Conservation (phyloP, 2,888 invertebrate genomes). For the Parnassius mnemosyne region DNA sequence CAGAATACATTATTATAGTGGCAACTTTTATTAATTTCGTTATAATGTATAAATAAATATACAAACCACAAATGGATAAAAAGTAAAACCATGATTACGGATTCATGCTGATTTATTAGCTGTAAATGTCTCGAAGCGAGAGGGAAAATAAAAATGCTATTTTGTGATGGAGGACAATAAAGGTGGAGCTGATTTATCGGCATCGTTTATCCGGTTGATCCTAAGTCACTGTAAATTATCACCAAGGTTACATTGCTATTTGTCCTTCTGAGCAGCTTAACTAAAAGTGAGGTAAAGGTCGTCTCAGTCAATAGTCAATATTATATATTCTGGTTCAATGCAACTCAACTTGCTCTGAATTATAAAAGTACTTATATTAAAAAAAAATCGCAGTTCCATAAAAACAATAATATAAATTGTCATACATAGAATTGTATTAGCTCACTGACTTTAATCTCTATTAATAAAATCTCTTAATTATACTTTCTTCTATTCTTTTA, state of each 20-base stretch:
- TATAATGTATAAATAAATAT: no score
- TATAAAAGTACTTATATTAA: no score
- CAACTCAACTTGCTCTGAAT: neutral
- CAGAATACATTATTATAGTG: no score
- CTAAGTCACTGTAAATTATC: constrained; percentile 51
- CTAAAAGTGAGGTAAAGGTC: constrained; percentile 10
- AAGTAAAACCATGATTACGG: neutral
- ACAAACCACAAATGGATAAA: neutral
- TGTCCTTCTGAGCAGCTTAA: constrained; percentile 17
- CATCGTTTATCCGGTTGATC: constrained; percentile 57
- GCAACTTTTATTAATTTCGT: no score
- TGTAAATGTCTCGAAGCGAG: constrained; percentile 12
- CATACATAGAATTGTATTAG: no score
- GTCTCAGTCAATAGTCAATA: constrained; percentile 11
- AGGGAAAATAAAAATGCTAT: constrained; percentile 20
- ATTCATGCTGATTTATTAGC: constrained; percentile 3
- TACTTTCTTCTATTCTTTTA: no score
- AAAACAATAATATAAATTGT: no score
- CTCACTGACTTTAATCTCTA: no score
- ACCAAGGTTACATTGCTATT: constrained; percentile 34
- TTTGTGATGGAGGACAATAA: constrained; percentile 25
- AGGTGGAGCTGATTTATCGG: constrained; percentile 46
- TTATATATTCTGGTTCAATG: constrained; percentile 13
- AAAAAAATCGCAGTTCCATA: no score
- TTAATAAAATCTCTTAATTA: no score